Evolutionary conservation across 2,888 invertebrate species (phyloP).

Genomic region (Euclidia mi): DNA sequence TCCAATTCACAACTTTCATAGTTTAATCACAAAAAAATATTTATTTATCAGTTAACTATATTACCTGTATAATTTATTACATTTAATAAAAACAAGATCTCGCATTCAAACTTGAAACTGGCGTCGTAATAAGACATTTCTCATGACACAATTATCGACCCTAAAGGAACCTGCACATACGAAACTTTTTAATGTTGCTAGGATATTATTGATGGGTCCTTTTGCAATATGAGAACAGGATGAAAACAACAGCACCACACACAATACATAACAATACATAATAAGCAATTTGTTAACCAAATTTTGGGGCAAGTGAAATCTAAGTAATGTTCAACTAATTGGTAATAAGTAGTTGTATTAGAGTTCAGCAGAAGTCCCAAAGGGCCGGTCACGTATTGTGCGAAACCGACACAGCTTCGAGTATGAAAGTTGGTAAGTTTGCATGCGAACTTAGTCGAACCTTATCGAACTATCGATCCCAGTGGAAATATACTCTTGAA

Average conservation of each 20-base stretch:
- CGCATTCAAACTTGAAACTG: no score
- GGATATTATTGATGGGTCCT: no score
- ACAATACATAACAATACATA: neutral
- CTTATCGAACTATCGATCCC: slow-evolving; percentile 44
- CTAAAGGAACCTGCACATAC: no score
- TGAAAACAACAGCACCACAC: neutral
- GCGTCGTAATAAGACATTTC: no score
- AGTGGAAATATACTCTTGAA: slow-evolving; percentile 50
- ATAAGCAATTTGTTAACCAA: slow-evolving; percentile 1
- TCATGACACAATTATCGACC: no score
- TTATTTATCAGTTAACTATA: no score
- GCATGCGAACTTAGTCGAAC: slow-evolving; percentile 52
- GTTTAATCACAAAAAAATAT: no score
- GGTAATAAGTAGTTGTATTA: slow-evolving; percentile 41
- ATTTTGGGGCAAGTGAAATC: slow-evolving; percentile 10
- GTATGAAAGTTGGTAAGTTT: slow-evolving; percentile 59
- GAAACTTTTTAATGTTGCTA: no score
- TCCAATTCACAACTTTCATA: no score
- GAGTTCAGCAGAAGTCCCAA: slow-evolving; percentile 50
- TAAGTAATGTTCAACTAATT: slow-evolving; percentile 23
- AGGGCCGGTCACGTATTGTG: slow-evolving; percentile 58
- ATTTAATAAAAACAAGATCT: no score
- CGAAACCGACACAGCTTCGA: slow-evolving; percentile 40
- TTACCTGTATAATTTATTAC: no score
- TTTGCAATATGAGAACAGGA: no score